phyloP scores from a whole-genome alignment of 2,888 invertebrate species.

The Drosophila merina region DNA sequence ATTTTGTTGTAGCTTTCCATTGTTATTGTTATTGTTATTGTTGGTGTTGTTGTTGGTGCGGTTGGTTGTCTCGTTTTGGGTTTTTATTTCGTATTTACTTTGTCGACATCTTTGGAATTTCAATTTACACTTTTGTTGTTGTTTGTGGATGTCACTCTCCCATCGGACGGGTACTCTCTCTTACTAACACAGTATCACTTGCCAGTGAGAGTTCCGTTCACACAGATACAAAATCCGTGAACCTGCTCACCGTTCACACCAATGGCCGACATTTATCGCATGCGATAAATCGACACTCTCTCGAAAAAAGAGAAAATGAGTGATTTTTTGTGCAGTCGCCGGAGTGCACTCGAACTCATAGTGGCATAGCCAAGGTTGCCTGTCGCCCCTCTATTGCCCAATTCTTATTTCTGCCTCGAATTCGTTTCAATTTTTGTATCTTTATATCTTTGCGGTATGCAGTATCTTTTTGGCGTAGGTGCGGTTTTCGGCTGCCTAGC shows the following conservation, averaged over 20 bases:
- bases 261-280: constrained; percentile 55
- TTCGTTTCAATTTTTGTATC: constrained; percentile 7
- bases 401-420: constrained; percentile 10
- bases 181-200: not conserved
- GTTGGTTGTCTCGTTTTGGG: constrained; percentile 44
- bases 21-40: constrained; percentile 52
- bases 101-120: constrained; percentile 81
- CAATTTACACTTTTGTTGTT: constrained; percentile 81
- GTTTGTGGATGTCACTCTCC: constrained; percentile 43
- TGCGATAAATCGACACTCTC: constrained; percentile 42
- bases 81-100: constrained; percentile 66
- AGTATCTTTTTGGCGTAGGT: constrained; percentile 55
- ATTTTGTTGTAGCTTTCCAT: constrained; percentile 70
- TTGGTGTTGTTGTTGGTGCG: constrained; percentile 12
- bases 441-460: constrained; percentile 30
- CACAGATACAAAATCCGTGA: constrained; percentile 61
- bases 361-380: constrained; percentile 57
- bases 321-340: constrained; percentile 11
- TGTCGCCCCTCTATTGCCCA: constrained; percentile 3
- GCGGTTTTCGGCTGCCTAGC: constrained; percentile 18
- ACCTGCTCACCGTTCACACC: constrained; percentile 50
- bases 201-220: constrained; percentile 19
- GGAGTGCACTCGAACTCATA: constrained; percentile 39
- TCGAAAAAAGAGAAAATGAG: constrained; percentile 22
- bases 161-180: constrained; percentile 3